phyloP scores from a whole-genome alignment of 2,888 invertebrate species.

The Phyllotreta striolata region DNA sequence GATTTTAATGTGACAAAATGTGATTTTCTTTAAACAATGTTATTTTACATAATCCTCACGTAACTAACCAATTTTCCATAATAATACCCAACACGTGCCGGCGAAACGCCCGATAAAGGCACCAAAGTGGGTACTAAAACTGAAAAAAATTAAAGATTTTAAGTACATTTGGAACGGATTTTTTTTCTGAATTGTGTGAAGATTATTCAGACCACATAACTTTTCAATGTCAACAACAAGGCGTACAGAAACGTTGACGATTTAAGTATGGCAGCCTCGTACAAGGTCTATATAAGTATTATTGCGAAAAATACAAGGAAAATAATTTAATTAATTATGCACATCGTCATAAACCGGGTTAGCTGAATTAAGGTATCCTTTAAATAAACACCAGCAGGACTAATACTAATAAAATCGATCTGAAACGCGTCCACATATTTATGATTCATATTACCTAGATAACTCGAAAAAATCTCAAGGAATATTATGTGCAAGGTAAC shows the following conservation, averaged over 20 bases:
- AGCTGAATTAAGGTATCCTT: no score
- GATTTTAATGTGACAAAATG: no score
- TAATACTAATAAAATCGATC: no score
- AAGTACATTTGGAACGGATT: no score
- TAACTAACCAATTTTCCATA: neutral
- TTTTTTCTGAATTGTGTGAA: slow-evolving; percentile 32
- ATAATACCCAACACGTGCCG: neutral
- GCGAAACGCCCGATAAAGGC: neutral
- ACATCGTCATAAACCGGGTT: no score
- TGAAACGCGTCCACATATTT: no score
- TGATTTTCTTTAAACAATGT: no score
- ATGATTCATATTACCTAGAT: no score
- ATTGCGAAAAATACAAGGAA: slow-evolving; percentile 24
- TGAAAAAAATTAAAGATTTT: neutral
- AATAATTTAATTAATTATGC: slow-evolving; percentile 3
- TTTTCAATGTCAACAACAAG: slow-evolving; percentile 47
- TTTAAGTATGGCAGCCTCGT: slow-evolving; percentile 37
- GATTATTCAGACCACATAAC: slow-evolving; percentile 47
- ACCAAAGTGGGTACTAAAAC: slow-evolving; percentile 7
- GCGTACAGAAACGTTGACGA: slow-evolving; percentile 31
- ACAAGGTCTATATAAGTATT: slow-evolving; percentile 34
- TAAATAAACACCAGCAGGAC: no score
- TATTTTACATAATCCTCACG: slow-evolving; percentile 5
- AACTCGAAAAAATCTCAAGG: no score
- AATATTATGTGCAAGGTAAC: no score